Base-by-base conservation (phyloP, 2,797 vertebrate genomes). In the Coreius guichenoti region DNA sequence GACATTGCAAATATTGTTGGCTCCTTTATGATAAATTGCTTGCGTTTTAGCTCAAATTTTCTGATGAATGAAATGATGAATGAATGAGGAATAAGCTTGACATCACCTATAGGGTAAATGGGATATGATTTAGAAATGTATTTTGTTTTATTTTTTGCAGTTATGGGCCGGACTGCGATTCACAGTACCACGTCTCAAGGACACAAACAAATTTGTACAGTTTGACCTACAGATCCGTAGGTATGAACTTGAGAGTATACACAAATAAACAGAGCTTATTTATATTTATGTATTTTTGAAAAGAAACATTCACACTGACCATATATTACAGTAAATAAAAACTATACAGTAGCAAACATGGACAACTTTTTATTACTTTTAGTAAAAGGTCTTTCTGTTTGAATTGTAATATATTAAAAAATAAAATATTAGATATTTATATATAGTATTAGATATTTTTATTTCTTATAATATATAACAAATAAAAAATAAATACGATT, bases 211-310 rank as follows among this genome's bases (percentile, higher is more conserved):
- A 87, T 96, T 93, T 0, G 94, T 98, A 82, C 96, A 98, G 92
- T 98, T 98, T 89, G 96, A 98, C 81, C 91, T 97, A 75, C 97
- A 98, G 95, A 97, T 98, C 67, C 96, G 96, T 93, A 97, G 97
- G 97, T 98, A 93, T 23, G 45, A 7, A 31, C 16, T 61, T 39
- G 0, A 54, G 17, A 65, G 31, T 65, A 65, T 65, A 65, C 6
- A 13, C 11, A n/a, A 43, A 56, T 23, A 73, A 26, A 51, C 54
- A 63, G 21, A 29, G 23, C 39, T 63, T 73, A 3, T 39, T 16
- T 31, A 14, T 5, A 33, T 76, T 36, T 21, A 58, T 33, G 2
- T 76, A 13, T 74, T 58, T 47, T 13, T 36, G 8, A 19, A 26
- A 47, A 21, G 23, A 69, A n/a, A 33, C 3, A 5, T 69, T n/a